Evolutionary conservation across 2,888 invertebrate genomes (phyloP).

Genomic region (Xestia sexstrigata): DNA sequence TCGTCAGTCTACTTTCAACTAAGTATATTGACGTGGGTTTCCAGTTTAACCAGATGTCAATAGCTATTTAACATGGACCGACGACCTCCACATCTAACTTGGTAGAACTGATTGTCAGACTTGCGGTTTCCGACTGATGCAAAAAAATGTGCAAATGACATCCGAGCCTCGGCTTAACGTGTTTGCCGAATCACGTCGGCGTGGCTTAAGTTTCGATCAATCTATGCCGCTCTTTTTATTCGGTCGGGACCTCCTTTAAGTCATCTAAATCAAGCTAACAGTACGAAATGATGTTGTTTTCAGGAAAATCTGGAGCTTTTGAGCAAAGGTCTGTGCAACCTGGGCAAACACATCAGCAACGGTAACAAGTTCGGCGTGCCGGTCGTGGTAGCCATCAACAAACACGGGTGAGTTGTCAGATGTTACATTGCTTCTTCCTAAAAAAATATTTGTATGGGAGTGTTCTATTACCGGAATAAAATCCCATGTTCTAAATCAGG

Average conservation of each 20-base stretch:
- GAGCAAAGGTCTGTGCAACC: slow-evolving; percentile 96
- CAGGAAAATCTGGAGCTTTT: slow-evolving; percentile 97
- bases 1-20: not conserved
- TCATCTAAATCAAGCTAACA: slow-evolving; percentile 5
- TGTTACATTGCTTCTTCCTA: not conserved
- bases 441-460: too few relatives aligned
- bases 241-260: not conserved
- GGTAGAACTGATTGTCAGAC: not conserved
- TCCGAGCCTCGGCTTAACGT: not conserved
- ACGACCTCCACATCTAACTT: not conserved
- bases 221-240: not conserved
- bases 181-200: not conserved
- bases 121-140: too few relatives aligned
- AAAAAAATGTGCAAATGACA: not conserved
- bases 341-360: slow-evolving; percentile 98
- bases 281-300: slow-evolving; percentile 38
- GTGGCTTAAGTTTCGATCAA: not conserved
- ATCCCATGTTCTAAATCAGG: too few relatives aligned
- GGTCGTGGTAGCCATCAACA: slow-evolving; percentile 98
- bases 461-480: too few relatives aligned
- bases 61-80: not conserved
- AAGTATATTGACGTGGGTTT: not conserved
- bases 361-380: slow-evolving; percentile 97
- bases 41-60: not conserved
- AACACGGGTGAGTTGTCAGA: slow-evolving; percentile 91